Evolutionary conservation across 2,888 invertebrate genomes (phyloP), one percentile per base, ranked within the genome.

Genomic region (Azorinus chamasolen): DNA sequence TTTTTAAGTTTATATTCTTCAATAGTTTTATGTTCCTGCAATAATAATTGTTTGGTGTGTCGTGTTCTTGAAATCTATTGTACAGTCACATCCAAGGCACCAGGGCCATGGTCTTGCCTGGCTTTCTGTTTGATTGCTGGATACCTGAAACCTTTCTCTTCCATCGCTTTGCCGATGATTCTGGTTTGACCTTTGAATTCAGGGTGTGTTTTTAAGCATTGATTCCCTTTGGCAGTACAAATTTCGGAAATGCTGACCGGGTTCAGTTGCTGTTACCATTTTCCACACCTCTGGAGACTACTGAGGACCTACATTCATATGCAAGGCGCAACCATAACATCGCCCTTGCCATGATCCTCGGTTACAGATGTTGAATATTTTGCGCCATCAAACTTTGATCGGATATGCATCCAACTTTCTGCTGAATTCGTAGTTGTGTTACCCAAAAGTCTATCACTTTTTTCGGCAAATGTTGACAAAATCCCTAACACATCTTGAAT

Each of bases 381-480:
- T 82, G 8, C 77, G 81, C 77, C 81, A 64, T 82, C 82, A 78
- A 79, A 84, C 48, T 82, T 79, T 0, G 54, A 43, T 2, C 79
- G 25, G 4, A 82, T 73, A 24, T 58, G 57, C 84, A 78, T 79
- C 79, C 78, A 83, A 22, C 41, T 32, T 27, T 83, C 83, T n/a
- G 79, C 71, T 22, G 72, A 25, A 43, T 74, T 79, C 5, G 63
- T 75, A 6, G 66, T 73, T 24, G 20, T 51, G 24, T 78, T 72
- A 2, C 57, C 57, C 1, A 73, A 41, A 12, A 83, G 58, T 41
- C 76, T 39, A 20, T 72, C 65, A 25, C 65, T 27, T 24, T 77
- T 77, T 2, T 18, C 14, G 8, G 74, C 61, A 22, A 77, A 10
- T 32, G 32, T 4, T 32, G 32, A 32, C 32, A 32, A 32, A 32